Conservation (phyloP, 1,140 invertebrate genomes). For the Episyrphus balteatus region DNA sequence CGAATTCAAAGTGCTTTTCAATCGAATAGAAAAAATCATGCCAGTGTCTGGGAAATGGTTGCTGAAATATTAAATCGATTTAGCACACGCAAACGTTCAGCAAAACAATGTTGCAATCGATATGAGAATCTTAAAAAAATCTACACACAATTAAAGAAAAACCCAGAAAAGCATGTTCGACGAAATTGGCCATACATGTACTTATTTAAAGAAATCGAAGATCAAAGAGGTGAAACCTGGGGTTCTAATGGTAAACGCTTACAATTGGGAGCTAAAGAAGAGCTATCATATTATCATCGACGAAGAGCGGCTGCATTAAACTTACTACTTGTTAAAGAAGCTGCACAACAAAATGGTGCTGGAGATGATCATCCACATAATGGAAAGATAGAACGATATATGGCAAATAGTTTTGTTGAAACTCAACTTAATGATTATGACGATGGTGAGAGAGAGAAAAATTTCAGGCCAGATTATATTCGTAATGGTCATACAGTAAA, state of each 20-base stretch:
- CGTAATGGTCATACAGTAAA: neutral
- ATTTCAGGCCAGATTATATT: neutral
- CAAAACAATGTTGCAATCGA: conserved; percentile 34
- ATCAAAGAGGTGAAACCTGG: conserved; percentile 34
- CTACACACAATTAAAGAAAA: conserved; percentile 33
- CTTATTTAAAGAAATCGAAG: conserved; percentile 34
- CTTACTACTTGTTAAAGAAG: conserved; percentile 23
- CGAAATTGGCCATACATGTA: conserved; percentile 36
- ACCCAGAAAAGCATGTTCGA: conserved; percentile 31
- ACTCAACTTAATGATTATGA: conserved; percentile 22
- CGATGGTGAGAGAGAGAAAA: conserved; percentile 3
- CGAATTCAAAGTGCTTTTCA: conserved; percentile 35
- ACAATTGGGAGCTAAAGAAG: conserved; percentile 26
- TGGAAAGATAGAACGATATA: conserved; percentile 28
- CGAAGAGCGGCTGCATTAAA: conserved; percentile 23
- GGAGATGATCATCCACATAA: conserved; percentile 24
- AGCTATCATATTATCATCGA: conserved; percentile 31
- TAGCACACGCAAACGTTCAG: conserved; percentile 26
- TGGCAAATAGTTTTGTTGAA: conserved; percentile 34
- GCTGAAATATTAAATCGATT: conserved; percentile 33
- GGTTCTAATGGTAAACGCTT: conserved; percentile 31
- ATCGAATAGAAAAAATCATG: conserved; percentile 34
- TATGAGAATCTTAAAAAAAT: conserved; percentile 36
- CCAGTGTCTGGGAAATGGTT: conserved; percentile 35
- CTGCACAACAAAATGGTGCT: conserved; percentile 17